Base-by-base conservation (phyloP, 2,113 vertebrate genomes). In the Microcebus tavaratra region DNA sequence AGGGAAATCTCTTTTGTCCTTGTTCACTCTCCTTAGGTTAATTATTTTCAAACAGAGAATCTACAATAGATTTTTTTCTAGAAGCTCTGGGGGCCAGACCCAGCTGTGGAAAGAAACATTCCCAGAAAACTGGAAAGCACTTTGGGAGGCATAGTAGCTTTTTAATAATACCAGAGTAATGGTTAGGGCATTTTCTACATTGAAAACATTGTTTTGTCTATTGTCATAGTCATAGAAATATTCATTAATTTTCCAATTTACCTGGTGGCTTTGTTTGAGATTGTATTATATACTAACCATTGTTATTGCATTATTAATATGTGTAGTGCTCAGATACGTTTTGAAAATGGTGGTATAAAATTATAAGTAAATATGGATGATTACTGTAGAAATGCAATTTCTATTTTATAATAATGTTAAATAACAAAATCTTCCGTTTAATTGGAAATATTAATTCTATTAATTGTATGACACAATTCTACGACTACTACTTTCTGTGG, bases 11-110 rank as follows among this genome's bases (percentile, higher is more conserved):
- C 78, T 93, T 67, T 91, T 83, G 18, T 68, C 83, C 57, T 91
- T 94, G 88, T 94, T 95, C 95, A 81, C 29, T 67, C 73, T 96
- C 82, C 86, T 75, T 94, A 88, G 91, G 70, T 97, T 96, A 96
- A 96, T 96, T 97, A 89, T 88, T 94, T 96, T 89, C 93, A 91
- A 83, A 95, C 50, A 88, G 3, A 91, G 75, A 88, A 90, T 92
- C 21, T 80, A 42, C 27, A 93, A 55, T 96, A 83, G 34, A 67
- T 94, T 6, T 48, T 48, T 78, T 50, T 57, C 45, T 31, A 18
- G 57, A 12, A 90, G 94, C 82, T 96, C 84, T 87, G 55, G 65
- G 80, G 83, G 57, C 55, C 57, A 90, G 84, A 96, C 34, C 27
- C 68, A 87, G 76, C 57, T 96, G 73, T 82, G 29, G 50, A 89